phyloP scores from a whole-genome alignment of 2,797 vertebrate genomes.

The Sebastes matsubarae region DNA sequence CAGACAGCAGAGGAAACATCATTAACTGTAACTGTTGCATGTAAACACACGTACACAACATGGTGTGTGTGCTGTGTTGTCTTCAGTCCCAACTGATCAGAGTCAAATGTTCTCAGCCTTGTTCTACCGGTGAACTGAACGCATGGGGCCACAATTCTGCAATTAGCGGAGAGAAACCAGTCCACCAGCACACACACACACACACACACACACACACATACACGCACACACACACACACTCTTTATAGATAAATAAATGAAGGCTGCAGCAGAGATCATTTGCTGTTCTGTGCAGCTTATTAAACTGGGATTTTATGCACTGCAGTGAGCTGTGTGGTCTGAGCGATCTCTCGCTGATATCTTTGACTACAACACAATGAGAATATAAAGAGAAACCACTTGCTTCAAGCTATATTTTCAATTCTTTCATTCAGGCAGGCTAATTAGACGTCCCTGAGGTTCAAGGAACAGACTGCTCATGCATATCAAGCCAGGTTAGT shows the following conservation, averaged over 20 bases:
- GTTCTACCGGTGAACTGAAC: constrained; percentile 23
- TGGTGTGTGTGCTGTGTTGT: neutral
- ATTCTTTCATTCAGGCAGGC: neutral
- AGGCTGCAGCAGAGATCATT: constrained; percentile 21
- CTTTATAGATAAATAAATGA: constrained; percentile 15
- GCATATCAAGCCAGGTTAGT: neutral
- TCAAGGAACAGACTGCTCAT: neutral
- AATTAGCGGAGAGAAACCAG: constrained; percentile 32
- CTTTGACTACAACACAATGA: neutral
- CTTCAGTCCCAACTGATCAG: constrained; percentile 31
- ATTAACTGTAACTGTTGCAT: constrained; percentile 22
- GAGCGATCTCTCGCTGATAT: neutral
- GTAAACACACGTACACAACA: neutral
- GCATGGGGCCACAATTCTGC: neutral
- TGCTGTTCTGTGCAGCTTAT: constrained; percentile 27
- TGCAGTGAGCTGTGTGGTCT: neutral
- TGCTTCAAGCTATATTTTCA: neutral
- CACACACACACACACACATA: neutral
- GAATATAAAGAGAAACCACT: neutral
- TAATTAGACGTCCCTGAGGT: constrained; percentile 7
- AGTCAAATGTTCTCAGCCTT: constrained; percentile 19
- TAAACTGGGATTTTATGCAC: constrained; percentile 15
- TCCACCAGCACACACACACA: neutral
- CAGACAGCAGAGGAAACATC: constrained; percentile 13
- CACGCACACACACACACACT: neutral